Conservation (phyloP, 2,797 vertebrate genomes). For the Acridotheres tristis region DNA sequence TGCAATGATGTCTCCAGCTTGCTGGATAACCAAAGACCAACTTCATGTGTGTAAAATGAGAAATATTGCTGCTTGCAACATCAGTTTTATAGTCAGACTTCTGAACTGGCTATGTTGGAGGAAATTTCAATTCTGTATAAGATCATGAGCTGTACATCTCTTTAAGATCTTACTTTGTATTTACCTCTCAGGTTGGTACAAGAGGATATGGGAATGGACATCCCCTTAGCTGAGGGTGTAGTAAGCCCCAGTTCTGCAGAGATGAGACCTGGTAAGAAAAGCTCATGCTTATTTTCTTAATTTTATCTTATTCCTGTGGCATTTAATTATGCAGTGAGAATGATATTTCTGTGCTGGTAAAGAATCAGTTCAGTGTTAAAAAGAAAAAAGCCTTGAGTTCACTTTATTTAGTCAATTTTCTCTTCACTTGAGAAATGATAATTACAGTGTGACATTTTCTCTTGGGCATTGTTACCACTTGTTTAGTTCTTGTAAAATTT, state of each 20-base stretch:
- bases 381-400: background rate
- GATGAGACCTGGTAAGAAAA: slow-evolving; percentile 84
- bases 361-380: slow-evolving; percentile 6
- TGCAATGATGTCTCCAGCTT: background rate
- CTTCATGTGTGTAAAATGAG: background rate
- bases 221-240: slow-evolving; percentile 76
- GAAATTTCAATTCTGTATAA: background rate
- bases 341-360: slow-evolving; percentile 1
- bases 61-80: background rate
- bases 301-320: background rate
- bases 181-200: slow-evolving; percentile 64
- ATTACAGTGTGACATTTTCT: background rate
- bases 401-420: slow-evolving; percentile 39
- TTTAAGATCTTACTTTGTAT: background rate
- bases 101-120: background rate
- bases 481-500: background rate
- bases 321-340: slow-evolving; percentile 57
- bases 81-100: background rate
- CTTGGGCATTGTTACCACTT: background rate
- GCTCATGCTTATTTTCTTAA: background rate
- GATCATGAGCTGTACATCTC: background rate
- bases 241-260: slow-evolving; percentile 77
- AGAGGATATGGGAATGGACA: slow-evolving; percentile 84
- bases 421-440: background rate
- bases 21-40: background rate